Conservation (phyloP, 2,797 vertebrate genomes). For the Lycodopsis pacificus region DNA sequence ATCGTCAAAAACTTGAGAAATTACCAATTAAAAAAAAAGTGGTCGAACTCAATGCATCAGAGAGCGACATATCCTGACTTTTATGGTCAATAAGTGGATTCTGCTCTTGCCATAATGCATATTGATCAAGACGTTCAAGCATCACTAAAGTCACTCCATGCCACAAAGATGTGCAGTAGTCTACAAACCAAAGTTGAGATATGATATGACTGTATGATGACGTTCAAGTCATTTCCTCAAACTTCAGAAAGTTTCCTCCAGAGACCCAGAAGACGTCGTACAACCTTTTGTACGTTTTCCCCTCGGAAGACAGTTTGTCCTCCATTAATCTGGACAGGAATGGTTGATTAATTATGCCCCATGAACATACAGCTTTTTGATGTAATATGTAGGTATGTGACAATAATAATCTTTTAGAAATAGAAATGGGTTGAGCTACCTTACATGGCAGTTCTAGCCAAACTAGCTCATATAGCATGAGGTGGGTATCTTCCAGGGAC, state of each 20-base stretch:
- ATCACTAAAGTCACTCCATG: not conserved
- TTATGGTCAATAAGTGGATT: constrained; percentile 3
- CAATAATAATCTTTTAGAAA: not conserved
- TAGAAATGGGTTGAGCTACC: not conserved
- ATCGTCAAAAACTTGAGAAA: not conserved
- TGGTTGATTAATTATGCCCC: too few species aligned
- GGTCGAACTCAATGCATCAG: not conserved
- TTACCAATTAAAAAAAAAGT: not conserved
- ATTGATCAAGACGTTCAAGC: not conserved
- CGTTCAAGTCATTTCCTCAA: not conserved
- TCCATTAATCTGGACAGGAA: too few species aligned
- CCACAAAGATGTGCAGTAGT: not conserved
- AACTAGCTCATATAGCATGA: not conserved
- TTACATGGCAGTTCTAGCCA: not conserved
- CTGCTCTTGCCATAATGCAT: not conserved
- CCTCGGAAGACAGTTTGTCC: too few species aligned
- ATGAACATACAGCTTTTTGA: not conserved
- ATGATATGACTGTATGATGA: not conserved
- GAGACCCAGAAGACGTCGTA: not conserved
- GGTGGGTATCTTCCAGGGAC: not conserved
- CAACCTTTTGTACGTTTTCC: not conserved
- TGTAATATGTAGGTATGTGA: not conserved
- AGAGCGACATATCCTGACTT: not conserved
- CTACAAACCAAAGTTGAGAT: not conserved
- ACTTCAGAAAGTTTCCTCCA: not conserved